Conservation (phyloP, 1,140 invertebrate genomes). For the Aricia agestis region DNA sequence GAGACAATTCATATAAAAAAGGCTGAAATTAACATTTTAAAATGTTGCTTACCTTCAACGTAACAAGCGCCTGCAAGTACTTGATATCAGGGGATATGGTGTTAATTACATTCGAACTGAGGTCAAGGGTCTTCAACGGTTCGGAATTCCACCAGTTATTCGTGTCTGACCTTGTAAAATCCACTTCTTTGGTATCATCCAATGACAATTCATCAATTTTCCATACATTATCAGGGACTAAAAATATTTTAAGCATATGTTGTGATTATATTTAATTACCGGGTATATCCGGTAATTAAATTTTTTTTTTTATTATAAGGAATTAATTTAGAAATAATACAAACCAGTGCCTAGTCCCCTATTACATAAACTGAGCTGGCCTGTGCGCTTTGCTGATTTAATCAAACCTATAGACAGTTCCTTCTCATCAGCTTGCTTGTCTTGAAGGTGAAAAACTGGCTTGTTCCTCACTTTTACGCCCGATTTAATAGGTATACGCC, state of each 20-base stretch:
- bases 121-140: slow-evolving; percentile 85
- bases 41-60: slow-evolving; percentile 45
- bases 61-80: slow-evolving; percentile 82
- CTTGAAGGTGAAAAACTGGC: slow-evolving; percentile 83
- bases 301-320: no score
- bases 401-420: slow-evolving; percentile 82
- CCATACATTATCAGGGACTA: slow-evolving; percentile 90
- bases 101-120: slow-evolving; percentile 87
- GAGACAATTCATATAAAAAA: no score
- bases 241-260: slow-evolving; percentile 1
- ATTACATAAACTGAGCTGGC: slow-evolving; percentile 86
- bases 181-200: slow-evolving; percentile 80
- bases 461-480: slow-evolving; percentile 71
- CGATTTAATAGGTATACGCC: slow-evolving; percentile 50
- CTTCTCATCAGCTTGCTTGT: slow-evolving; percentile 80
- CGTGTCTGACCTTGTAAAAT: slow-evolving; percentile 79
- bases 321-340: slow-evolving; percentile 28
- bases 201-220: slow-evolving; percentile 83
- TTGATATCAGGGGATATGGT: slow-evolving; percentile 82
- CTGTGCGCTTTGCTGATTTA: slow-evolving; percentile 86
- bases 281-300: no score
- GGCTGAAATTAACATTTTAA: background rate
- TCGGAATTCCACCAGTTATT: slow-evolving; percentile 92
- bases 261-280: background rate
- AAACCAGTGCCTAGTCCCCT: slow-evolving; percentile 84